These are phyloP conservation scores for Drosophila punjabiensis DNA, from an alignment of 1,140 invertebrate genomes.

Conservation along the genomic window DNA sequence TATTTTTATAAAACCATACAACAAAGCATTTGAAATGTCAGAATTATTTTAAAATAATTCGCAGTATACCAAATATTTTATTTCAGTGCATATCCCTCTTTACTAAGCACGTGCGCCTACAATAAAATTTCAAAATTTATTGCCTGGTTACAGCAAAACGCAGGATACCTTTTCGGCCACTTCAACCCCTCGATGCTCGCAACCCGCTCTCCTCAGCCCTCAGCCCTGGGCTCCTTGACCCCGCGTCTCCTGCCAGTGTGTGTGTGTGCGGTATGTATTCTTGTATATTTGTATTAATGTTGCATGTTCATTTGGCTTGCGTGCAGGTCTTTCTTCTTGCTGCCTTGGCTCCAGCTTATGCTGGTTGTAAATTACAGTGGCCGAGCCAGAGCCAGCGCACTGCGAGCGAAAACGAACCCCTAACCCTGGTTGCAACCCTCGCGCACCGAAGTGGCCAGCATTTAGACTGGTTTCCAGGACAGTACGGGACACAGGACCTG, in stretches of 20 bases:
- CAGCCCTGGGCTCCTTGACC: neutral
- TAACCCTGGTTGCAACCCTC: conserved; percentile 66
- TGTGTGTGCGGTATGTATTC: conserved; percentile 9
- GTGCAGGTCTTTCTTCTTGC: conserved; percentile 51
- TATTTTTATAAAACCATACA: neutral
- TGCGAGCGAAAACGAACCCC: conserved; percentile 48
- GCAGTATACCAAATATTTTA: neutral
- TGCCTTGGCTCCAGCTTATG: conserved; percentile 36
- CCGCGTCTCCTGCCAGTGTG: neutral
- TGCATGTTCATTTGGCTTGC: conserved; percentile 76
- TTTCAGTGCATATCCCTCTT: conserved; percentile 4
- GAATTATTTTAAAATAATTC: too few relatives aligned
- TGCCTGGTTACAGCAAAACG: conserved; percentile 24
- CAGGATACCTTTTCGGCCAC: conserved; percentile 43
- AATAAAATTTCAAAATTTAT: conserved; percentile 74
- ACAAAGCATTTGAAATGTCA: neutral
- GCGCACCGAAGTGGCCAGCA: conserved; percentile 12
- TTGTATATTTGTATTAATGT: conserved; percentile 55
- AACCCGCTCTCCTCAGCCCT: neutral
- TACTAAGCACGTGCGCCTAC: conserved; percentile 60
- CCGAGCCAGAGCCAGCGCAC: conserved; percentile 22
- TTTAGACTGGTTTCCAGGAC: conserved; percentile 32
- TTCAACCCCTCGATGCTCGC: conserved; percentile 28
- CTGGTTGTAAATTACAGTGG: conserved; percentile 69
- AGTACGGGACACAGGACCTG: conserved; percentile 16